Evolutionary conservation across 1,140 invertebrate genomes (phyloP).

Genomic region (Micrasema minimum): DNA sequence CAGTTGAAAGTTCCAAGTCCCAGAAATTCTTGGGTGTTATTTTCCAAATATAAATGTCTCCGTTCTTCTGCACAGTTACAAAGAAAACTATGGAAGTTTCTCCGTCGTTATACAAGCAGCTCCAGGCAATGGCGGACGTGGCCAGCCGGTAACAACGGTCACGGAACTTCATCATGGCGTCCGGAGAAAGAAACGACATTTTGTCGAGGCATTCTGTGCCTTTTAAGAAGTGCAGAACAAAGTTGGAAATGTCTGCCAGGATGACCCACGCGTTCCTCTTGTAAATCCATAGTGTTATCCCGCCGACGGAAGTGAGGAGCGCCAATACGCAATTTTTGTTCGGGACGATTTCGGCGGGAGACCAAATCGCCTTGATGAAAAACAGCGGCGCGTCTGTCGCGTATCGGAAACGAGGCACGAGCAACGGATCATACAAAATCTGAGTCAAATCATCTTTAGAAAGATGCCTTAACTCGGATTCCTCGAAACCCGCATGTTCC

Average conservation of each 20-base stretch:
- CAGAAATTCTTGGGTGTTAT: background rate
- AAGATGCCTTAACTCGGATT: background rate
- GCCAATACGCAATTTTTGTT: slow-evolving; percentile 22
- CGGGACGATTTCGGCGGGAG: slow-evolving; percentile 4
- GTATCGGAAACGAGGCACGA: slow-evolving; percentile 21
- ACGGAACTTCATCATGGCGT: slow-evolving; percentile 5
- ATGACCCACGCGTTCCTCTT: slow-evolving; percentile 18
- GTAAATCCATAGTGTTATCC: slow-evolving; percentile 35
- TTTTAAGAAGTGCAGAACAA: slow-evolving; percentile 13
- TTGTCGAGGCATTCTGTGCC: background rate
- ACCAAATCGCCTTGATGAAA: slow-evolving; percentile 24
- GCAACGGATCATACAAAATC: slow-evolving; percentile 25
- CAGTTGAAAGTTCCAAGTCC: background rate
- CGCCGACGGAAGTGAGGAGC: slow-evolving; percentile 26
- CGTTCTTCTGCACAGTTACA: slow-evolving; percentile 25
- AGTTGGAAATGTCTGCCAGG: slow-evolving; percentile 28
- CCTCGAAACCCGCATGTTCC: slow-evolving; percentile 27
- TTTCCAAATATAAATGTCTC: slow-evolving; percentile 35
- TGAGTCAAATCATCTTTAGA: slow-evolving; percentile 16
- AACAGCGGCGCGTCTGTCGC: slow-evolving; percentile 4
- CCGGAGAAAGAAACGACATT: background rate
- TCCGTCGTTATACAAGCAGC: slow-evolving; percentile 2
- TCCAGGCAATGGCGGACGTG: slow-evolving; percentile 32
- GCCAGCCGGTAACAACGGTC: slow-evolving; percentile 21
- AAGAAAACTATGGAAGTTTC: slow-evolving; percentile 8